Percentiles rank a stretch among this genome's conserved stretches.
Evolutionary conservation across 2,888 invertebrate genomes (phyloP).

Genomic region (Trachelus troglodyta): DNA sequence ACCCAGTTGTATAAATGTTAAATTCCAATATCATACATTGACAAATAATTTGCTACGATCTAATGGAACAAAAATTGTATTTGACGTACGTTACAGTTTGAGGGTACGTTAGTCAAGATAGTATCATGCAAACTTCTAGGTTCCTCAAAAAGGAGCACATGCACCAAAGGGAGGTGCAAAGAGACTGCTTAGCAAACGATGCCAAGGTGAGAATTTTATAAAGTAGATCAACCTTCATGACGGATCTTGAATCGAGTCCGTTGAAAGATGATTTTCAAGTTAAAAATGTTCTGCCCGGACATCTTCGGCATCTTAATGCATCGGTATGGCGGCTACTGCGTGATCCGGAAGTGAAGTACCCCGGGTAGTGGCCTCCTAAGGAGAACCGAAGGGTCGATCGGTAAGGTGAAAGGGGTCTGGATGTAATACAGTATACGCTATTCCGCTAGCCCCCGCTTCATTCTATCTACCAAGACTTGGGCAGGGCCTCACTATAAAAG

Average conservation of each 20-base stretch:
- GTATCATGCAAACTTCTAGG: conserved; percentile 6
- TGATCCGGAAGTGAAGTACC: neutral
- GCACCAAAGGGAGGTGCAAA: conserved; percentile 18
- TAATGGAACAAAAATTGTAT: neutral
- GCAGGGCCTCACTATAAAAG: conserved; percentile 64
- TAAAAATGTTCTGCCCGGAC: neutral
- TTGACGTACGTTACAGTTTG: neutral
- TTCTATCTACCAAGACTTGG: conserved; percentile 51
- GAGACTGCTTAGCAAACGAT: conserved; percentile 42
- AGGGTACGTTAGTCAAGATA: neutral
- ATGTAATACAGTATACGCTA: conserved; percentile 39
- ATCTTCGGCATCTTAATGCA: neutral
- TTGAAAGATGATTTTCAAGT: neutral
- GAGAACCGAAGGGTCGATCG: conserved; percentile 51
- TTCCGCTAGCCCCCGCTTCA: conserved; percentile 54
- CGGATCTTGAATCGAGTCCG: neutral
- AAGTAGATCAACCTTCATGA: neutral
- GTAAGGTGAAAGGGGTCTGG: conserved; percentile 61
- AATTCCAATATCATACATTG: neutral
- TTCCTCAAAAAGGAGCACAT: conserved; percentile 13
- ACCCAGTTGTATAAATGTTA: neutral
- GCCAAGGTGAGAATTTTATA: conserved; percentile 51
- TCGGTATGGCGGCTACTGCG: neutral
- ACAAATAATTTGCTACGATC: too few relatives aligned
- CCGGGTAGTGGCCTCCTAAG: conserved; percentile 26